These are phyloP conservation scores for Ostrea edulis DNA, from an alignment of 1,140 invertebrate genomes.

Conservation along the genomic window DNA sequence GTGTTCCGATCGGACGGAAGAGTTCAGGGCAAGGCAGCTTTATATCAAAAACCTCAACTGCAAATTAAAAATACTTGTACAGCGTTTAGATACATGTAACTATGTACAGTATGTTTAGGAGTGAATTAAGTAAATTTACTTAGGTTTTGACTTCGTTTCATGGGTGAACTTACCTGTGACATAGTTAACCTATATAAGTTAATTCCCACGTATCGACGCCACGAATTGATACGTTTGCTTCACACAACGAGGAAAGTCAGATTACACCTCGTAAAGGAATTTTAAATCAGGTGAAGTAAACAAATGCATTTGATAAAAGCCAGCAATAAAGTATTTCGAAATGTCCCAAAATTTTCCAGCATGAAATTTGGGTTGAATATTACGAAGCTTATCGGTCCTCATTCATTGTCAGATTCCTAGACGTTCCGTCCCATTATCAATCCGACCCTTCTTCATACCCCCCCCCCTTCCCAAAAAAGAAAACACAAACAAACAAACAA, in stretches of 20 bases:
- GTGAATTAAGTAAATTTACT: neutral
- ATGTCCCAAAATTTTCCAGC: neutral
- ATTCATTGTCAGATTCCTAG: too few relatives aligned
- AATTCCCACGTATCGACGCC: neutral
- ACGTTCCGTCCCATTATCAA: too few relatives aligned
- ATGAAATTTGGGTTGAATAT: neutral
- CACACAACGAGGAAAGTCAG: neutral
- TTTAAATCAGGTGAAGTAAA: slow-evolving; percentile 18
- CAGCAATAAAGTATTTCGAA: neutral
- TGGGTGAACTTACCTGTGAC: neutral
- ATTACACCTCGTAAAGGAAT: neutral
- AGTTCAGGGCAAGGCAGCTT: neutral
- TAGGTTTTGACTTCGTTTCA: neutral
- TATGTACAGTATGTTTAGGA: neutral
- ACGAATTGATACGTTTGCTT: neutral
- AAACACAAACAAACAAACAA: neutral
- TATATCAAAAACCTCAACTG: neutral
- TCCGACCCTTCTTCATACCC: neutral
- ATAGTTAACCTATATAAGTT: neutral
- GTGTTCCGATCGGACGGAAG: neutral
- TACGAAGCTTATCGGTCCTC: neutral
- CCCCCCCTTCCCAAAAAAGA: neutral
- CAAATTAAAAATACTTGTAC: neutral
- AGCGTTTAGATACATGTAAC: neutral
- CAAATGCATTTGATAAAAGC: neutral